These are phyloP conservation scores for Drosophila malerkotliana DNA, from an alignment of 1,140 invertebrate species.

Conservation along the genomic window DNA sequence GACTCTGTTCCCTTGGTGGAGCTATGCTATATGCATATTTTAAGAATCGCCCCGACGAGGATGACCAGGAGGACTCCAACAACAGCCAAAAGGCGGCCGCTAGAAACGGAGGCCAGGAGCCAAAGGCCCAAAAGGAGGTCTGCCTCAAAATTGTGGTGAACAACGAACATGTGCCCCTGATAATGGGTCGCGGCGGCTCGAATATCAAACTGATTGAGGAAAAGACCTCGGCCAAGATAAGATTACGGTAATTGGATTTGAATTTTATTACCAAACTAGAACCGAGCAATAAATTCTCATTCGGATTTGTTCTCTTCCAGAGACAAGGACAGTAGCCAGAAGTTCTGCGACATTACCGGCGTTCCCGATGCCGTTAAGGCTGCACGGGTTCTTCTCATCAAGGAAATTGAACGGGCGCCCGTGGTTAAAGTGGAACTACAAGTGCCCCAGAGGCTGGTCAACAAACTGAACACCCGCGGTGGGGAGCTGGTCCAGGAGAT, in stretches of 20 bases:
- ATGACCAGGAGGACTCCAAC: conserved; percentile 21
- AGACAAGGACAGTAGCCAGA: conserved; percentile 84
- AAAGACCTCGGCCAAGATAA: conserved; percentile 88
- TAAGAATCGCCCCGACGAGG: conserved; percentile 70
- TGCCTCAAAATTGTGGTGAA: conserved; percentile 69
- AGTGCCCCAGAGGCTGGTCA: conserved; percentile 87
- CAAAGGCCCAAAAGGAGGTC: conserved; percentile 59
- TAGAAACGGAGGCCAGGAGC: conserved; percentile 12
- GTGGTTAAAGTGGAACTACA: conserved; percentile 87
- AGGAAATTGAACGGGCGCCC: conserved; percentile 89
- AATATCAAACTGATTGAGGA: conserved; percentile 90
- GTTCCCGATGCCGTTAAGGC: conserved; percentile 86
- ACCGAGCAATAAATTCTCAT: too few species aligned
- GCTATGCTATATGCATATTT: conserved; percentile 82
- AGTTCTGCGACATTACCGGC: conserved; percentile 89
- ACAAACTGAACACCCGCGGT: conserved; percentile 89
- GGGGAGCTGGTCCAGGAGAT: conserved; percentile 90
- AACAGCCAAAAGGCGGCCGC: conserved; percentile 2
- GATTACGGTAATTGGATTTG: conserved; percentile 85
- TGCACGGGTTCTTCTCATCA: conserved; percentile 89
- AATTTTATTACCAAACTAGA: conserved; percentile 7
- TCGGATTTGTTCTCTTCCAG: conserved; percentile 37
- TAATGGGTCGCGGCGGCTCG: conserved; percentile 88
- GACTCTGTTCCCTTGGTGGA: conserved; percentile 76
- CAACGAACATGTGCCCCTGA: conserved; percentile 79